phyloP scores from a whole-genome alignment of 2,888 invertebrate genomes.

The Slavum lentiscoides region DNA sequence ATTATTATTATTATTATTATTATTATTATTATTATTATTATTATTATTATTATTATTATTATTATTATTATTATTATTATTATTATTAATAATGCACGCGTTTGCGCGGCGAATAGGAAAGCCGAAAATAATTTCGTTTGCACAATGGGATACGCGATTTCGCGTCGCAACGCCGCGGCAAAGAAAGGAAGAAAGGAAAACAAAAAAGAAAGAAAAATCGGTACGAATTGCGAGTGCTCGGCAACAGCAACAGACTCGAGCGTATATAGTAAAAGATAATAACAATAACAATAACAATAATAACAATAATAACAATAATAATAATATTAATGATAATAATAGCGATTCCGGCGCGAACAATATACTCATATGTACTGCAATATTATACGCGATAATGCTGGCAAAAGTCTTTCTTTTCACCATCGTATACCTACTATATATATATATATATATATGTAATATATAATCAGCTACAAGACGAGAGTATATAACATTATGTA shows the following conservation, averaged over 20 bases:
- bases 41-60: too few species aligned
- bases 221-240: slow-evolving; percentile 8
- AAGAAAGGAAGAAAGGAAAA: slow-evolving; percentile 38
- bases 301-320: background rate
- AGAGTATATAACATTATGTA: background rate
- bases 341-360: slow-evolving; percentile 13
- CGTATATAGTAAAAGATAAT: background rate
- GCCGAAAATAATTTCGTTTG: slow-evolving; percentile 43
- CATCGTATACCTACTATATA: background rate
- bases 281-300: background rate
- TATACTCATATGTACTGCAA: background rate
- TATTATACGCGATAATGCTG: background rate
- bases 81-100: too few species aligned
- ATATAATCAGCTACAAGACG: background rate
- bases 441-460: too few species aligned
- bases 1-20: too few species aligned
- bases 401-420: slow-evolving; percentile 20
- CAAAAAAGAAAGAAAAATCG: slow-evolving; percentile 45
- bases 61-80: too few species aligned
- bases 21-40: background rate
- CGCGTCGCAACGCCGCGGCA: background rate
- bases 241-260: background rate
- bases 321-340: slow-evolving; percentile 25
- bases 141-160: slow-evolving; percentile 37
- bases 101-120: slow-evolving; percentile 33